A percentile compares a stretch with the other conserved stretches of the same genome.
phyloP scores from a whole-genome alignment of 2,888 invertebrate genomes.

The Gortyna flavago region DNA sequence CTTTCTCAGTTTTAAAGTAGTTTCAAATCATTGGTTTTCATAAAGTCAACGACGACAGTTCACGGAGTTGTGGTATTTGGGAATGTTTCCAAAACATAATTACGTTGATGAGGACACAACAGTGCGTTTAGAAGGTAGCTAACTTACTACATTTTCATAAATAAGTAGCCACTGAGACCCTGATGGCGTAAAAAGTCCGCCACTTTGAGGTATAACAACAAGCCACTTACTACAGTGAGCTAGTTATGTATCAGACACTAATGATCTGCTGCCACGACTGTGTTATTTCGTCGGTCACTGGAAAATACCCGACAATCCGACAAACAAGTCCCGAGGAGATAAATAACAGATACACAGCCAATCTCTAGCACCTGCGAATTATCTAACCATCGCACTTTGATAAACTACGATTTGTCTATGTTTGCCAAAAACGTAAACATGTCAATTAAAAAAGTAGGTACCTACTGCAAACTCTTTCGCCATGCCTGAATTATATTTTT shows the following conservation, averaged over 20 bases:
- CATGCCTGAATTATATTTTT: not conserved
- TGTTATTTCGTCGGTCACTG: constrained; percentile 10
- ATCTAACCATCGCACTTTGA: not conserved
- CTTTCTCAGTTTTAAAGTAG: not conserved
- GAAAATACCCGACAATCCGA: constrained; percentile 25
- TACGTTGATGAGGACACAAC: not conserved
- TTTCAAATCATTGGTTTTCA: not conserved
- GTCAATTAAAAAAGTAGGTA: not conserved
- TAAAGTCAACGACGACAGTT: not conserved
- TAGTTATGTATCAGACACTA: not conserved
- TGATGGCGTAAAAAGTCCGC: not conserved
- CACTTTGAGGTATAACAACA: not conserved
- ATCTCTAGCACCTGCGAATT: constrained; percentile 26
- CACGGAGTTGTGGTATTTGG: not conserved
- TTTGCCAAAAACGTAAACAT: not conserved
- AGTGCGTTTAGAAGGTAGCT: not conserved
- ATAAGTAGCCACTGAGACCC: not conserved
- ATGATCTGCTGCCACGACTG: constrained; percentile 2
- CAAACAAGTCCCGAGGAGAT: constrained; percentile 4
- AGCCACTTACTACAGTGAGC: not conserved
- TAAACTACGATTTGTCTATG: constrained; percentile 15
- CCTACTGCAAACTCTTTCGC: not conserved
- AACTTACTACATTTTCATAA: not conserved
- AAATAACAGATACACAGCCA: constrained; percentile 21
- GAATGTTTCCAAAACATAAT: not conserved